Evolutionary conservation across 2,888 invertebrate species (phyloP).

Genomic region (Eilema sororculum): DNA sequence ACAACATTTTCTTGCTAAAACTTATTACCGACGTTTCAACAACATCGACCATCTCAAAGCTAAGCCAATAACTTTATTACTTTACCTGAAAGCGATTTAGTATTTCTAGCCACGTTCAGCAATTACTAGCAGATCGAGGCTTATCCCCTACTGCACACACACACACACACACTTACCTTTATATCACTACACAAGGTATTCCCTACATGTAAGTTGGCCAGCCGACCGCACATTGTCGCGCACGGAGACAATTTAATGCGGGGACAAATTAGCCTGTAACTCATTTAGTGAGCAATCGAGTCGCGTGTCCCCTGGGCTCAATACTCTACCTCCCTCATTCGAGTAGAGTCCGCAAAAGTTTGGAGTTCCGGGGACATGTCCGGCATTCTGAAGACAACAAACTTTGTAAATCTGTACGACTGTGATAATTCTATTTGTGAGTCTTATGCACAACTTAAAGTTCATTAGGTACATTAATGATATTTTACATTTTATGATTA

Average conservation of each 20-base stretch:
- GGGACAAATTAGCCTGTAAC: slow-evolving; percentile 44
- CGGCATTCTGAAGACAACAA: not conserved
- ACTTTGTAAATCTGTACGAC: too few species aligned
- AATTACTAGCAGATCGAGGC: slow-evolving; percentile 8
- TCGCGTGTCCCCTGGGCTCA: slow-evolving; percentile 25
- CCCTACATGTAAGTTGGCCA: slow-evolving; percentile 33
- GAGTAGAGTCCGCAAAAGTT: slow-evolving; percentile 5
- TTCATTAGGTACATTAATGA: too few species aligned
- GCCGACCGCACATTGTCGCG: slow-evolving; percentile 27
- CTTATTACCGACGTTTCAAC: not conserved
- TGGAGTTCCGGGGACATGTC: not conserved
- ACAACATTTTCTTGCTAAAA: not conserved
- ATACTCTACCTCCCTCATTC: slow-evolving; percentile 18
- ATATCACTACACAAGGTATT: not conserved
- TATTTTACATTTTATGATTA: too few species aligned
- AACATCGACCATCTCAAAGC: slow-evolving; percentile 2
- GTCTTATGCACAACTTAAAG: too few species aligned
- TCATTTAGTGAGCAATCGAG: slow-evolving; percentile 48
- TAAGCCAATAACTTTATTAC: not conserved
- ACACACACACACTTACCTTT: not conserved
- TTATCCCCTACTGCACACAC: slow-evolving; percentile 5
- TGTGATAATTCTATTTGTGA: too few species aligned
- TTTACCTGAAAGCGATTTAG: not conserved
- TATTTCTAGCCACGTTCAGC: slow-evolving; percentile 16
- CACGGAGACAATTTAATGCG: slow-evolving; percentile 36